Evolutionary conservation across 2,888 invertebrate species (phyloP).

Genomic region (Bombylius major): DNA sequence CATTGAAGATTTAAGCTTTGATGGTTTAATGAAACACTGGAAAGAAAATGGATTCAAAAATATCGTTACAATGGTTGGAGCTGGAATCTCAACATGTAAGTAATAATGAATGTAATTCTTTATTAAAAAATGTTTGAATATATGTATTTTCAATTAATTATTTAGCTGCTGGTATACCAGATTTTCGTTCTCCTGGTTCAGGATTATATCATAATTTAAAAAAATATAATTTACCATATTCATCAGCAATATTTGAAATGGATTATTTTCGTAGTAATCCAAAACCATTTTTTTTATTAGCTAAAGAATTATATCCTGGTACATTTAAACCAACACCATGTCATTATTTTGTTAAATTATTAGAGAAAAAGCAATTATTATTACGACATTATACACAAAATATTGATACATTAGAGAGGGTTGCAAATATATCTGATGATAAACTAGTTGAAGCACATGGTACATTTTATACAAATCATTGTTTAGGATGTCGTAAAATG

Average conservation of each 20-base stretch:
- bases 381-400: slow-evolving; percentile 78
- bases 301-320: slow-evolving; percentile 81
- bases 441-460: slow-evolving; percentile 93
- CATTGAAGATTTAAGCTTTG: slow-evolving; percentile 56
- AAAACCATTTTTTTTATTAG: slow-evolving; percentile 81
- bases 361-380: slow-evolving; percentile 69
- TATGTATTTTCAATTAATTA: no score
- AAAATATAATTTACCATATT: slow-evolving; percentile 82
- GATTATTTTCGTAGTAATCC: slow-evolving; percentile 79
- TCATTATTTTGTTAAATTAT: slow-evolving; percentile 79
- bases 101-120: slow-evolving; percentile 13
- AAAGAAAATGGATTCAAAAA: slow-evolving; percentile 64
- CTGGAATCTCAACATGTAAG: slow-evolving; percentile 93
- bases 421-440: slow-evolving; percentile 69
- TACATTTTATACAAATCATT: slow-evolving; percentile 79
- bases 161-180: slow-evolving; percentile 67
- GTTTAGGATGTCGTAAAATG: slow-evolving; percentile 58
- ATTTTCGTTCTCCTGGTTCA: slow-evolving; percentile 84
- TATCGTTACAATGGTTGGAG: slow-evolving; percentile 87
- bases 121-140: background rate
- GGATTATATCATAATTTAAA: slow-evolving; percentile 85
- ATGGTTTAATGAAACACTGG: slow-evolving; percentile 69
- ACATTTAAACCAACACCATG: slow-evolving; percentile 76
- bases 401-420: slow-evolving; percentile 83
- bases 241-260: slow-evolving; percentile 85